Base-by-base conservation (phyloP, 2,888 invertebrate genomes). In the Oligia latruncula region DNA sequence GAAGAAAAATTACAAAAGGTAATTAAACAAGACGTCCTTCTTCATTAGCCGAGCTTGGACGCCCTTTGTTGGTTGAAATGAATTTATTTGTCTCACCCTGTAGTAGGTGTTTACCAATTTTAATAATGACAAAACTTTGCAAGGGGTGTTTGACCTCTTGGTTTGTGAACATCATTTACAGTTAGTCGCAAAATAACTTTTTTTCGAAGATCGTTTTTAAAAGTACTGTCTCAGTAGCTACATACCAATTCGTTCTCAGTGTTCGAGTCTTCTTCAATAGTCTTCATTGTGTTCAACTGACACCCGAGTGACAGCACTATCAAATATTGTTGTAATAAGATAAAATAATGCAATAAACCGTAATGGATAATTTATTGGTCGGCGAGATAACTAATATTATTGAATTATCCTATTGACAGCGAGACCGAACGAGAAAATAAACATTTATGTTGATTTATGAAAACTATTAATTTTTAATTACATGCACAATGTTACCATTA, bases 1-100 rank as follows among this genome's bases (percentile, higher is more conserved):
- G 93, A 91, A 93, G 92, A 96, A 96, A 96, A 96, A 96, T 94
- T 95, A 95, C 93, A 94, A 95, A 95, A 95, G 95, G 94, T 95
- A 96, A 96, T 96, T 95, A 96, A 92, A 95, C 93, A 93, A 93
- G 93, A 94, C 95, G 95, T 95, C 96, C 92, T 94, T 96, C 96
- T 95, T 96, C 94, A 95, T 96, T 96, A 95, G 92, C 90, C 77
- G 85, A 88, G 93, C 92, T 92, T 91, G 92, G 93, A 91, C 93
- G 94, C 92, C 93, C 92, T 95, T 95, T 95, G 94, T 95, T 93
- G 90, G 89, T 82, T 90, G 90, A 94, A 94, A 95, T 95, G 86
- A 96, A 94, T 95, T 95, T 95, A 95, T 93, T 94, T 92, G 90
- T 93, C 86, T 87, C 87, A 87, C 87, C 87, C 88, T 87, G 88